These are phyloP conservation scores for Rissa tridactyla DNA, from an alignment of 2,113 vertebrate genomes.

Conservation along the genomic window DNA sequence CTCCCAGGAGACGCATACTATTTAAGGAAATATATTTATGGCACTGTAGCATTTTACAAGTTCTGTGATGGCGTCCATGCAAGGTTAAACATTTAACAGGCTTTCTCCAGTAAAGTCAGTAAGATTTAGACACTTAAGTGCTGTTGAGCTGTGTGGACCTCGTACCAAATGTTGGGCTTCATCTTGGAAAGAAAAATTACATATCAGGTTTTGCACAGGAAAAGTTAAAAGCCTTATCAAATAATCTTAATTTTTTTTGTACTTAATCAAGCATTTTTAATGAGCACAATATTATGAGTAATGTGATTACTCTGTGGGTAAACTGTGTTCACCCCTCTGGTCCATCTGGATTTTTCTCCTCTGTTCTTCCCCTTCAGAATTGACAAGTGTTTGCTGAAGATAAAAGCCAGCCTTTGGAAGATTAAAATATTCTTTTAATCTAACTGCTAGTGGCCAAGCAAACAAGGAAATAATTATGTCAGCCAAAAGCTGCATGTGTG, in stretches of 20 bases:
- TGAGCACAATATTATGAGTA: background rate
- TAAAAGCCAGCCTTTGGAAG: background rate
- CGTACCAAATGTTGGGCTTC: background rate
- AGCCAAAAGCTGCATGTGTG: background rate
- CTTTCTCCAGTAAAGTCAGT: background rate
- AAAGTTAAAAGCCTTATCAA: background rate
- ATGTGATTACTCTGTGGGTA: background rate
- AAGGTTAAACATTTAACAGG: background rate
- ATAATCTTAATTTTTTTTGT: background rate
- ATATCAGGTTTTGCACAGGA: background rate
- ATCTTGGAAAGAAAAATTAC: background rate
- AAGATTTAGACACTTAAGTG: background rate
- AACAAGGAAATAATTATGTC: background rate
- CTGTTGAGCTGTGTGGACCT: background rate
- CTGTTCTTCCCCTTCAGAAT: background rate
- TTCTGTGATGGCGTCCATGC: background rate
- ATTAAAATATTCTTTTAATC: background rate
- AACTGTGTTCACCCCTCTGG: background rate
- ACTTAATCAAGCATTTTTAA: background rate
- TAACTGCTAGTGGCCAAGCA: background rate
- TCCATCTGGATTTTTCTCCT: background rate
- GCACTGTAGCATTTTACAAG: background rate
- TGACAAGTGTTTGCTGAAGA: background rate
- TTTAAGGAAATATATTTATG: constrained; percentile 36
- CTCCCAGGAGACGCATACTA: background rate